Percentiles rank a stretch among this genome's conserved stretches.
phyloP scores from a whole-genome alignment of 2,113 vertebrate genomes.

The Gambusia affinis region DNA sequence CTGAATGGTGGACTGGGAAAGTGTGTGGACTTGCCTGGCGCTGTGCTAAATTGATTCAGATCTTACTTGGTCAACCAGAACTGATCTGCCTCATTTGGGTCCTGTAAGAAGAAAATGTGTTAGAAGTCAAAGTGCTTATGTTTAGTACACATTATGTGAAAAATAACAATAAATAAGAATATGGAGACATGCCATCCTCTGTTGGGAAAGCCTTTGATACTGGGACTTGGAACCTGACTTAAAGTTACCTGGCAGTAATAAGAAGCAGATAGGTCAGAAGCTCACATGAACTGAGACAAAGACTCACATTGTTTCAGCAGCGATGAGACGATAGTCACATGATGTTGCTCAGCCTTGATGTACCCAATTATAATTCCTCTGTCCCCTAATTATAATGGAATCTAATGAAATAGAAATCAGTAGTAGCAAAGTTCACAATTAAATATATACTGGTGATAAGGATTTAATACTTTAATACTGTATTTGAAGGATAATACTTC shows the following conservation, averaged over 20 bases:
- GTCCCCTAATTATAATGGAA: neutral
- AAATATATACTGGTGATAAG: neutral
- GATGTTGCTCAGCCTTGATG: slow-evolving; percentile 13
- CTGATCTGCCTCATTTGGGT: too few relatives aligned
- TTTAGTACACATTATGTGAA: too few relatives aligned
- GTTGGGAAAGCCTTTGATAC: neutral
- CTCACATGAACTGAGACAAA: slow-evolving; percentile 14
- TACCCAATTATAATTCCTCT: slow-evolving; percentile 1
- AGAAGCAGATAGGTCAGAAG: slow-evolving; percentile 22
- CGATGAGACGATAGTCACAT: neutral
- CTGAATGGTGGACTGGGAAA: too few relatives aligned
- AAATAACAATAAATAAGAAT: too few relatives aligned
- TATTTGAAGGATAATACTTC: neutral
- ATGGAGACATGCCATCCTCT: neutral
- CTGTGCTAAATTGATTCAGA: too few relatives aligned
- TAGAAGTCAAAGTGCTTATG: too few relatives aligned
- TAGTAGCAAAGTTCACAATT: neutral
- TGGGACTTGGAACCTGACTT: neutral
- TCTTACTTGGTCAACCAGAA: too few relatives aligned
- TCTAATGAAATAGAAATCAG: slow-evolving; percentile 1
- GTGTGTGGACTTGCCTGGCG: too few relatives aligned
- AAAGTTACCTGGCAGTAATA: slow-evolving; percentile 36
- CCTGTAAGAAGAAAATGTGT: neutral
- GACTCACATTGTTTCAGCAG: slow-evolving; percentile 20
- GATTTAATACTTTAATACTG: neutral